phyloP scores from a whole-genome alignment of 2,888 invertebrate genomes.

The Automeris io region DNA sequence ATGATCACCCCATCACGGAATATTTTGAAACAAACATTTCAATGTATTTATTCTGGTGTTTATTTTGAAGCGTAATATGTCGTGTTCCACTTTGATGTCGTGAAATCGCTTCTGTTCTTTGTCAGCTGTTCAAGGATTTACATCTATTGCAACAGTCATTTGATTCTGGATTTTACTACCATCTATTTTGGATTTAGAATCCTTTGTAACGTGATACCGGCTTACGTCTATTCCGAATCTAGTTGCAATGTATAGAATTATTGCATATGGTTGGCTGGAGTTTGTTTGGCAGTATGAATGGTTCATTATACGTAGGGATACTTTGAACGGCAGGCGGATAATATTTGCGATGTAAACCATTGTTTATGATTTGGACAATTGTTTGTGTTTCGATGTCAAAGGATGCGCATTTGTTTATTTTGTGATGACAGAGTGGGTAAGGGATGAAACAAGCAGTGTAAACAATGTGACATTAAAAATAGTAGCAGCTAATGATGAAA shows the following conservation, averaged over 20 bases:
- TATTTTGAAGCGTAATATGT: slow-evolving; percentile 76
- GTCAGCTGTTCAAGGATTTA: slow-evolving; percentile 70
- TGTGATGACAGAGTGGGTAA: slow-evolving; percentile 34
- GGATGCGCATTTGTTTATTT: slow-evolving; percentile 73
- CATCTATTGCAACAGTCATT: slow-evolving; percentile 58
- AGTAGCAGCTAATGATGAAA: slow-evolving; percentile 11
- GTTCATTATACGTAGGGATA: slow-evolving; percentile 73
- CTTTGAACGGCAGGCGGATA: slow-evolving; percentile 59
- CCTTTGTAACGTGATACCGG: slow-evolving; percentile 58
- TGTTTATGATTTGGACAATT: slow-evolving; percentile 76
- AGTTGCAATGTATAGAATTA: slow-evolving; percentile 56
- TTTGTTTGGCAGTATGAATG: slow-evolving; percentile 75
- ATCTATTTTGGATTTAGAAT: slow-evolving; percentile 63
- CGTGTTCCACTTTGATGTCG: slow-evolving; percentile 77
- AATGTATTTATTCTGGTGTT: slow-evolving; percentile 75
- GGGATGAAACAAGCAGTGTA: slow-evolving; percentile 34
- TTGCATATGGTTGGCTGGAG: slow-evolving; percentile 76
- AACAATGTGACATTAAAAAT: slow-evolving; percentile 36
- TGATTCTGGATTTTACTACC: slow-evolving; percentile 65
- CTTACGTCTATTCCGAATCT: slow-evolving; percentile 44
- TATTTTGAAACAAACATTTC: slow-evolving; percentile 73
- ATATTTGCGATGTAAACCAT: slow-evolving; percentile 74
- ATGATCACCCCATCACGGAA: slow-evolving; percentile 70
- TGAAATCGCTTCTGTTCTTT: slow-evolving; percentile 75
- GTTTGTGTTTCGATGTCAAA: slow-evolving; percentile 73